Evolutionary conservation across 92 coral and sea anemone species (phyloP), one percentile per base, ranked within the genome.

Genomic region (Scolanthus callimorphus): DNA sequence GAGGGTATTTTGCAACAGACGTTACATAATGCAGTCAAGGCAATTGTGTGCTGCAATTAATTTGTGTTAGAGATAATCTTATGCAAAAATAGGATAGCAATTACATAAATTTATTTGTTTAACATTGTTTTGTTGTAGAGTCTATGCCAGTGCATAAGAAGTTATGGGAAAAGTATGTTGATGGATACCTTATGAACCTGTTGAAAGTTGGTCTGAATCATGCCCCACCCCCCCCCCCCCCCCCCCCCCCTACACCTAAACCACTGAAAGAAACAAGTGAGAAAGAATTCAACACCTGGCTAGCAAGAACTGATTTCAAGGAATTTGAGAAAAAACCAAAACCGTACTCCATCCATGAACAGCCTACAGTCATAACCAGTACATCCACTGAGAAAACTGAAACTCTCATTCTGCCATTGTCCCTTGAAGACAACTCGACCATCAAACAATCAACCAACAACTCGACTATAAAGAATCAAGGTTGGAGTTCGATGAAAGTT

Each of bases 361-460:
- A 25, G 28, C 30, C 65, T 3, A 26, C 15, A 1, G 24, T 6
- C 4, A 34, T 34, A 34, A 6, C 41, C 6, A 34, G 8, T 15
- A 34, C 15, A 15, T 34, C 41, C 15, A 6, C 15, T 6, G 41
- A 34, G 15, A 34, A 34, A 15, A 34, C 41, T 6, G 41, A 34
- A 34, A 34, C 8, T 6, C 28, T 65, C 8, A 73, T 80, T 17
- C 55, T 80, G 37, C 87, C 87, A 10, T 44, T 80, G 3, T 73
- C 72, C 2, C 48, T 80, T 0, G 81, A 80, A 53, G 27, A 73
- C 29, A 80, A 80, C 37, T 19, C 65, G 2, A 73, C 77, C 11
- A 29, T 60, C 1, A 23, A 68, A 0, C 74, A 79, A 0, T 62
- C 85, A 21, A 71, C 76, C 25, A 41, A 65, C 0, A 73, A 73